Evolutionary conservation across 2,113 vertebrate genomes (phyloP), one percentile per base, ranked within the genome.

Genomic region (human (Homo sapiens)): DNA sequence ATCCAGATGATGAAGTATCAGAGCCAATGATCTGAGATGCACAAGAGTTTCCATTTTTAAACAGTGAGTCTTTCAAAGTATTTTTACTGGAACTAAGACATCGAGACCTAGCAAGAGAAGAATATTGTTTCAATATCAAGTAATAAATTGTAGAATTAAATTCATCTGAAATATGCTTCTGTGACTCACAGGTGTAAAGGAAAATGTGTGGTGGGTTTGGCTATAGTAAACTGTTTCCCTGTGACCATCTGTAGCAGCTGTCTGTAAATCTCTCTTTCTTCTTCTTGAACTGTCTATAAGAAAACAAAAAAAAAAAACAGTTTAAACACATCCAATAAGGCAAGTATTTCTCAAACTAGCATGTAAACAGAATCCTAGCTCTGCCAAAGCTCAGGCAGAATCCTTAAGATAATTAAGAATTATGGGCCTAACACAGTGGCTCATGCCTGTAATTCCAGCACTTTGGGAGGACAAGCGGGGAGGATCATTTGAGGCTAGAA

Each of bases 211-310:
- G 98, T 98, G 27, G 98, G 98, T 30, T 99, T 99, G 90, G 97
- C 98, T 0, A 98, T 95, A 90, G 98, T 98, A 43, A 99, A 98
- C 7, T 98, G 98, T 45, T 99, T 99, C 6, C 98, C 99, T 0
- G 99, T 99, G 81, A 99, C 99, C 98, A 99, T 98, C 97, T 99
- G 98, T 61, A 99, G 98, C 94, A 99, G 98, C 96, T 99, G 99
- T 97, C 99, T 98, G 98, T 99, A 99, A 89, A 99, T 99, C 96
- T 99, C 99, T 90, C 99, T 99, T 98, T 99, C 99, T 85, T 99
- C 99, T 96, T 99, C 99, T 88, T 99, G 96, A 94, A 99, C 99
- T 0, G 99, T 99, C 99, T 99, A 87, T 2, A 20, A 94, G 95
- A 50, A 91, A 90, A 80, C 40, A 40, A 40, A 40, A 3, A 79